Evolutionary conservation across 2,888 invertebrate species (phyloP).

Genomic region (Drosophila robusta): DNA sequence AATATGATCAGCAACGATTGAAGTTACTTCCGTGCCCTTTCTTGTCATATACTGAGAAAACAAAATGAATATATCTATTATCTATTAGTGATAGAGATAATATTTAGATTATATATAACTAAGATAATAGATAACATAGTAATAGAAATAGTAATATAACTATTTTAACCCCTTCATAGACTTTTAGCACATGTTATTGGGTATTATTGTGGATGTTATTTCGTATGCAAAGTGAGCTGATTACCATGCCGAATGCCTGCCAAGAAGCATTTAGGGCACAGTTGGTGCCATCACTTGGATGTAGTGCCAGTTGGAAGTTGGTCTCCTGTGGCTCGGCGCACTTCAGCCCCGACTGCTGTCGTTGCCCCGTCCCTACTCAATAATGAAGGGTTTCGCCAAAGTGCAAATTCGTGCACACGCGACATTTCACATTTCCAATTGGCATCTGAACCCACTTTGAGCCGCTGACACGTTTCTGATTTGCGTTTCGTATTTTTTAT

Average conservation of each 20-base stretch:
- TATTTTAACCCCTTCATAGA: too few species aligned
- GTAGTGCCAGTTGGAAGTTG: conserved; percentile 6
- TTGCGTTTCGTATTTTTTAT: conserved; percentile 59
- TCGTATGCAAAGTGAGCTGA: conserved; percentile 57
- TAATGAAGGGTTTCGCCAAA: conserved; percentile 29
- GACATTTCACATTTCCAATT: conserved; percentile 56
- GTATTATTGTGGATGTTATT: too few species aligned
- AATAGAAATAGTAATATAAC: too few species aligned
- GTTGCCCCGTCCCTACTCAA: background rate
- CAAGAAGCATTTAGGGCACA: conserved; percentile 43
- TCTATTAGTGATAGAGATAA: too few species aligned
- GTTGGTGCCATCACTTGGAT: conserved; percentile 39
- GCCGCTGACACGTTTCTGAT: conserved; percentile 60
- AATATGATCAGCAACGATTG: too few species aligned
- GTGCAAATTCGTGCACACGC: conserved; percentile 66
- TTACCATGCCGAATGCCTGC: conserved; percentile 39
- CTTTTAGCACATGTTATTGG: too few species aligned
- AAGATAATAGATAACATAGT: too few species aligned
- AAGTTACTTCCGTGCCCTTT: too few species aligned
- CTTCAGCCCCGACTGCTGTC: conserved; percentile 31
- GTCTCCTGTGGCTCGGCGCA: conserved; percentile 58
- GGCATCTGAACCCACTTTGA: conserved; percentile 48
- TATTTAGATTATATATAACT: too few species aligned
- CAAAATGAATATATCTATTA: too few species aligned
- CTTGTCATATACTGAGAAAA: too few species aligned